Conservation (phyloP, 2,797 vertebrate genomes). For the Coregonus sp. region DNA sequence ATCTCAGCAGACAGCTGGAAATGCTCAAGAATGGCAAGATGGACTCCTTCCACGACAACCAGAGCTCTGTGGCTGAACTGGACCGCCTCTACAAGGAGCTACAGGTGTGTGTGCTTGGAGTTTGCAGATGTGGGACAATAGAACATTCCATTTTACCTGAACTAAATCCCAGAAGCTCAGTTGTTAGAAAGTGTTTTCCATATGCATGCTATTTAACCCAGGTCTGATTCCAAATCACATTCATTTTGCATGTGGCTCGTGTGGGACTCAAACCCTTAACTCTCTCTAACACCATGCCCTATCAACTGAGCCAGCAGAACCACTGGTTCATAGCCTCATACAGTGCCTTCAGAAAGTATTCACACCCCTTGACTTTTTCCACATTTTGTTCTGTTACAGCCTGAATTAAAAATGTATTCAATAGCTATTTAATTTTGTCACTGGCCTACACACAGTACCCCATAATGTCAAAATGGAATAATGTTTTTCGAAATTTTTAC, state of each 20-base stretch:
- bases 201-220: not conserved
- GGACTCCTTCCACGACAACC: constrained; percentile 83
- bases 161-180: not conserved
- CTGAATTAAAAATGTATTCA: no score
- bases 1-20: constrained; percentile 90
- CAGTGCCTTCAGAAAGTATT: not conserved
- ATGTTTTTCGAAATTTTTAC: no score
- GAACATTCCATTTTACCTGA: not conserved
- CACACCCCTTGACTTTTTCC: not conserved
- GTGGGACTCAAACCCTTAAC: not conserved
- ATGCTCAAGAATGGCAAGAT: constrained; percentile 83
- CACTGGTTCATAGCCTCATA: not conserved
- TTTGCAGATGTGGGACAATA: not conserved
- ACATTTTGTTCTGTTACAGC: no score
- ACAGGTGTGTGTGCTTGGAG: constrained; percentile 79
- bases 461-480: no score
- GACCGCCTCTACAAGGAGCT: constrained; percentile 92
- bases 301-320: not conserved
- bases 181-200: not conserved
- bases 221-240: not conserved
- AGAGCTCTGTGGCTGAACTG: constrained; percentile 83
- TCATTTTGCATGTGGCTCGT: not conserved
- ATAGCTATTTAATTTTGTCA: no score
- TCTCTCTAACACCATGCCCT: not conserved
- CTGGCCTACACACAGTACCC: no score